Percentiles rank a stretch among this genome's conserved stretches.
Conservation (phyloP, 2,888 invertebrate species). For the Seira musarum region DNA sequence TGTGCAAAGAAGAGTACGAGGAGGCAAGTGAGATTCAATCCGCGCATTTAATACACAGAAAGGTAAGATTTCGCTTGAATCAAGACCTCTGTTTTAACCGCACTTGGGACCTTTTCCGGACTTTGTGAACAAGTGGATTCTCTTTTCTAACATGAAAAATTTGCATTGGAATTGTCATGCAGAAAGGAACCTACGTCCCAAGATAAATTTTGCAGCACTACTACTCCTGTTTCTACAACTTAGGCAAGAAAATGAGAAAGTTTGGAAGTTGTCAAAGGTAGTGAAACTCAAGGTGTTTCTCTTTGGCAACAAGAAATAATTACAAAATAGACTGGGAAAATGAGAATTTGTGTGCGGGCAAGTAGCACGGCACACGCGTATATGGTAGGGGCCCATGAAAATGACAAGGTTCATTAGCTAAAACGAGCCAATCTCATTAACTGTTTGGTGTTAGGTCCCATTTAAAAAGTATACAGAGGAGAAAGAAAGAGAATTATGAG, state of each 20-base stretch:
- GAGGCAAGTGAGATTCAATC: not conserved
- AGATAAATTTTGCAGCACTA: constrained; percentile 1
- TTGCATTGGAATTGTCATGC: no score
- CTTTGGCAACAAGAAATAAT: not conserved
- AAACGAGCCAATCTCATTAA: constrained; percentile 27
- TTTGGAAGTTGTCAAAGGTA: not conserved
- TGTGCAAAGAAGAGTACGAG: not conserved
- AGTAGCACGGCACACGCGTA: not conserved
- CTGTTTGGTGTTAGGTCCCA: not conserved
- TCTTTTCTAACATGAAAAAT: no score
- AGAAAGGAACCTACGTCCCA: not conserved
- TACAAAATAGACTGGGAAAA: not conserved
- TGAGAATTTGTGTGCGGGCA: not conserved
- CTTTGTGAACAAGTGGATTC: no score
- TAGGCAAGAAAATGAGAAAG: not conserved
- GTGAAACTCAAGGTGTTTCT: not conserved
- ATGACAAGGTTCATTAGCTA: constrained; percentile 33
- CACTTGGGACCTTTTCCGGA: no score
- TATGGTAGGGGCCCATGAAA: not conserved
- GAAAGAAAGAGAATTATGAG: not conserved
- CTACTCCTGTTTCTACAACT: not conserved
- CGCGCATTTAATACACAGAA: not conserved
- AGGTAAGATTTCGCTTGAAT: no score
- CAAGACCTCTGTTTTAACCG: no score
- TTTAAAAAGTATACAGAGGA: not conserved